A percentile compares a stretch with the other conserved stretches of the same genome.
Conservation (phyloP, 2,797 vertebrate genomes). For the Tinamus major region DNA sequence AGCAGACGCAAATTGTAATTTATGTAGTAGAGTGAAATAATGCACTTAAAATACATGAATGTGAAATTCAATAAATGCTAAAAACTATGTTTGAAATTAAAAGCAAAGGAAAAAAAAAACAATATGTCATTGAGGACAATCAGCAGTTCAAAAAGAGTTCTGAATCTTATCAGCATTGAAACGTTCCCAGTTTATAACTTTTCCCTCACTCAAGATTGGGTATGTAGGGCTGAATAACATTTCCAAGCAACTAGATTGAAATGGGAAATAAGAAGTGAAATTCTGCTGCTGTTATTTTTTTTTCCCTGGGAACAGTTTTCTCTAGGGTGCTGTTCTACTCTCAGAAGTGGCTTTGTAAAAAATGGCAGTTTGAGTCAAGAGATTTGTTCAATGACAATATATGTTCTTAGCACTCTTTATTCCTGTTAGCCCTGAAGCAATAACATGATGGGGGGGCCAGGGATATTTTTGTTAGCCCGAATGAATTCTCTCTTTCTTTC, state of each 20-base stretch:
- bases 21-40: background rate
- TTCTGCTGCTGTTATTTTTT: constrained; percentile 30
- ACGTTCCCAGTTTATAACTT: background rate
- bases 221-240: background rate
- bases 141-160: background rate
- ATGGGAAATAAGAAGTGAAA: constrained; percentile 23
- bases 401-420: constrained; percentile 16
- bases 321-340: background rate
- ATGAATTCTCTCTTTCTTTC: background rate
- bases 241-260: background rate
- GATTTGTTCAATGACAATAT: constrained; percentile 49
- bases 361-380: constrained; percentile 47
- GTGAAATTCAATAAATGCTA: background rate
- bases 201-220: background rate
- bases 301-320: constrained; percentile 41
- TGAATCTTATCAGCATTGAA: background rate
- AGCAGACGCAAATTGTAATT: background rate
- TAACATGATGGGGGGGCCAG: background rate
- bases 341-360: constrained; percentile 13
- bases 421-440: constrained; percentile 25
- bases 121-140: background rate
- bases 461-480: background rate
- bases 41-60: constrained; percentile 21
- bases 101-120: background rate
- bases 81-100: background rate